These are phyloP conservation scores for Heliconius hewitsoni DNA, from an alignment of 1,140 invertebrate species.

Conservation along the genomic window DNA sequence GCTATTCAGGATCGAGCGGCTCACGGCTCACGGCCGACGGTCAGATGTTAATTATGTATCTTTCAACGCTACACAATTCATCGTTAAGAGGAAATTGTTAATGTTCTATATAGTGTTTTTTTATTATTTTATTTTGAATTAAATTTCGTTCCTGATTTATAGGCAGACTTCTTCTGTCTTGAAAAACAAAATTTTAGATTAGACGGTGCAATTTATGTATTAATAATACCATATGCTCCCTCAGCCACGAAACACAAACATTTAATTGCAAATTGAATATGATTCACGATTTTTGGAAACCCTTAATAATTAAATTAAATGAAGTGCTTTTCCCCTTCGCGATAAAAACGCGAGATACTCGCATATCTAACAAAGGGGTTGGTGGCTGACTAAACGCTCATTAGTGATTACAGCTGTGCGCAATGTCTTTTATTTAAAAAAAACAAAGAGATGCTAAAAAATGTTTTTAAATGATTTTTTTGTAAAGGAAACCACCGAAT, in stretches of 20 bases:
- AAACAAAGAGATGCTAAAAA: background rate
- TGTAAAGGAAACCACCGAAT: background rate
- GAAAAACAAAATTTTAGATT: too few species aligned
- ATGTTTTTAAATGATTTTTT: background rate
- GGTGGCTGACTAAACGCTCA: slow-evolving; percentile 44
- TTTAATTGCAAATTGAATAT: slow-evolving; percentile 41
- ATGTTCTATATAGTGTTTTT: background rate
- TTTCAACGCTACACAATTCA: slow-evolving; percentile 11
- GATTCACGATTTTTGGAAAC: slow-evolving; percentile 45
- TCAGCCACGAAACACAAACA: background rate
- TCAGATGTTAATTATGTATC: slow-evolving; percentile 4
- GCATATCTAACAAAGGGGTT: slow-evolving; percentile 48
- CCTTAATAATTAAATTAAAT: slow-evolving; percentile 48
- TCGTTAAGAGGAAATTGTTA: background rate
- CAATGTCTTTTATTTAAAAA: slow-evolving; percentile 38
- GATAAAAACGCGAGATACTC: slow-evolving; percentile 45
- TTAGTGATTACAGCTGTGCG: slow-evolving; percentile 42
- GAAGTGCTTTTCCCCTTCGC: slow-evolving; percentile 42
- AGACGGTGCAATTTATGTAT: too few species aligned
- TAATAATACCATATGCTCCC: too few species aligned
- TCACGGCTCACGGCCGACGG: background rate
- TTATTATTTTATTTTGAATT: background rate
- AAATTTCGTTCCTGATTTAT: too few species aligned
- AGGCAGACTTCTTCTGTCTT: too few species aligned
- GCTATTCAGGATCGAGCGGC: background rate